Base-by-base conservation (phyloP, 2,797 vertebrate species). In the Poecilia gillii region DNA sequence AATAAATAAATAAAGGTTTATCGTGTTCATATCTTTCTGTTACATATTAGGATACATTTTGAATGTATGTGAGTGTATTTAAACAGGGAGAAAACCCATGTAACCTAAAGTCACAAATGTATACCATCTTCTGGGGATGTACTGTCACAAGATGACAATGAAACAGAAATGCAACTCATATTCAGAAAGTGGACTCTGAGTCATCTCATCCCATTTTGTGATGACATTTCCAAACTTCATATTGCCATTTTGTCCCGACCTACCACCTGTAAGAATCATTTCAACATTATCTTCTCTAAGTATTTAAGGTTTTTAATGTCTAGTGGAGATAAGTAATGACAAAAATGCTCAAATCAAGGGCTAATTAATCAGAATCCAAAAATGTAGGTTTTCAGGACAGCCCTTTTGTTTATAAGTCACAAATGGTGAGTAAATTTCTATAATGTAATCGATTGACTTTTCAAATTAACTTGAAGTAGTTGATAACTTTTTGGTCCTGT, bases 1-100 rank as follows among this genome's bases (percentile, higher is more conserved):
- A 36, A 51, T 16, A 36, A 51, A 46, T 31, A 31, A 31, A 31
- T 31, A 18, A 47, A 80, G 87, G 79, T 90, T 90, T 88, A 82
- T 73, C 53, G 79, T 73, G 73, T 83, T 75, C 80, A 75, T 82
- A 81, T 81, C 41, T 82, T 46, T 73, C 62, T 25, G 16, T 84
- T 79, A 76, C 41, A 76, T 53, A 51, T 62, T 68, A 46, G 55
- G 80, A 84, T 89, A 55, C 80, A 68, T 88, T 57, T 28, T 47
- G 13, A 4, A 47, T 18, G 46, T 18, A 47, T 47, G 4, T 47
- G 14, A 47, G 46, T 55, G 51, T 25, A n/a, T 55, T 55, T 55
- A 55, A 55, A n/a, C 25, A 11, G 23, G 20, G 20, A 25, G 7
- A 25, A 53, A 53, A n/a, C 46, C 51, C 25, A 55, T 9, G 7